Percentiles rank a stretch among this genome's conserved stretches.
Conservation (phyloP, 2,888 invertebrate species). For the Pheosia gnoma region DNA sequence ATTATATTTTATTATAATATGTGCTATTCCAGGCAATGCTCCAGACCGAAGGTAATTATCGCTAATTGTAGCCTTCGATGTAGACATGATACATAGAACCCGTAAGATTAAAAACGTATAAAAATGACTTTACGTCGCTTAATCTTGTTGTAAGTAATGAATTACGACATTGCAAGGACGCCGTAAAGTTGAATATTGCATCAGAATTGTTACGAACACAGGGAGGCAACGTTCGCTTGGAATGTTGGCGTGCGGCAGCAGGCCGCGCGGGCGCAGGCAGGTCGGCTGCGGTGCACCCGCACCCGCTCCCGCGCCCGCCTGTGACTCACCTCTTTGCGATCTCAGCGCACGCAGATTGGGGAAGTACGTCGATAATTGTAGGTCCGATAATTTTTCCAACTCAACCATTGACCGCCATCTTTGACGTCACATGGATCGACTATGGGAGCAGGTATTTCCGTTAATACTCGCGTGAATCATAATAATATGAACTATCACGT, state of each 20-base stretch:
- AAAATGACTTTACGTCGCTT: conserved; percentile 73
- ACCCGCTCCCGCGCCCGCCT: conserved; percentile 32
- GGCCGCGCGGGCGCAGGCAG: conserved; percentile 48
- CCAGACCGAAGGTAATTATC: conserved; percentile 66
- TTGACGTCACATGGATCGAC: conserved; percentile 58
- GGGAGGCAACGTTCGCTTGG: conserved; percentile 80
- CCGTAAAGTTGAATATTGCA: conserved; percentile 84
- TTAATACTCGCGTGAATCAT: conserved; percentile 39
- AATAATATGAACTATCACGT: conserved; percentile 1
- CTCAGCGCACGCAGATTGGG: conserved; percentile 59
- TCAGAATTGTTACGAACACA: conserved; percentile 73
- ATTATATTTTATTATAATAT: conserved; percentile 48
- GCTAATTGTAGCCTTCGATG: conserved; percentile 68
- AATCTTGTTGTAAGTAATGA: conserved; percentile 75
- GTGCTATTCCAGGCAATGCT: conserved; percentile 50
- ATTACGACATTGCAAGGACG: conserved; percentile 85
- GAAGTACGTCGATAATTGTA: conserved; percentile 68
- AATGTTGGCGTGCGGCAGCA: conserved; percentile 66
- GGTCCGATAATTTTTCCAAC: conserved; percentile 51
- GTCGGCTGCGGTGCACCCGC: conserved; percentile 26
- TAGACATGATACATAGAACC: conserved; percentile 57
- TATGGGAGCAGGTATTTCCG: conserved; percentile 35
- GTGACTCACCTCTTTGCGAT: conserved; percentile 68
- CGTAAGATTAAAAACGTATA: conserved; percentile 67
- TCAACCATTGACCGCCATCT: conserved; percentile 42